Evolutionary conservation across 2,113 vertebrate genomes (phyloP).

Genomic region (Hippotragus niger): DNA sequence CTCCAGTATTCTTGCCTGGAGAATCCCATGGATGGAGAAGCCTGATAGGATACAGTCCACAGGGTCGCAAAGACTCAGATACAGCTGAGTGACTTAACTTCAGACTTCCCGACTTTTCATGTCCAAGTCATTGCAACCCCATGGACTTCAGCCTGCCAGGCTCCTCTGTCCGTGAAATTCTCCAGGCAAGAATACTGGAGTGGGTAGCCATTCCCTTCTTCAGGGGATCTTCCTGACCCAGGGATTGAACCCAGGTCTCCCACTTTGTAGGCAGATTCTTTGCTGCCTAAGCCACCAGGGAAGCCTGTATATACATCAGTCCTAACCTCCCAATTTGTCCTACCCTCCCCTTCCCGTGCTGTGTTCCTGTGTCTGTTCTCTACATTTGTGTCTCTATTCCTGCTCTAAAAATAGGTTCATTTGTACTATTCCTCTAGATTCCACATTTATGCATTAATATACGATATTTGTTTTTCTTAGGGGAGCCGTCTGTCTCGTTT

Average conservation of each 20-base stretch:
- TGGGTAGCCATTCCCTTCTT: not conserved
- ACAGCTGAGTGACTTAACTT: not conserved
- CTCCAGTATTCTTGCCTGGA: not conserved
- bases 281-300: not conserved
- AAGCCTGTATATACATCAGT: not conserved
- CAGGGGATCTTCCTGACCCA: not conserved
- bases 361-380: not conserved
- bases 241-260: not conserved
- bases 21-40: not conserved
- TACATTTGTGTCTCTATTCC: not conserved
- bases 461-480: not conserved
- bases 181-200: not conserved
- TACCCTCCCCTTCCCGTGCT: not conserved
- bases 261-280: not conserved
- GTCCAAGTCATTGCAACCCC: no score
- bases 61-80: accelerated
- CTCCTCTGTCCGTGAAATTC: not conserved
- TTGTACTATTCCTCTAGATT: not conserved
- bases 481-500: not conserved
- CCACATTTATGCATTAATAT: not conserved
- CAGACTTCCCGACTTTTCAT: no score
- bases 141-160: not conserved
- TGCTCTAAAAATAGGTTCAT: not conserved
- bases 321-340: not conserved
- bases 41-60: not conserved